Evolutionary conservation across 2,113 vertebrate species (phyloP), one percentile per base, ranked within the genome.

Genomic region (Entelurus aequoreus): DNA sequence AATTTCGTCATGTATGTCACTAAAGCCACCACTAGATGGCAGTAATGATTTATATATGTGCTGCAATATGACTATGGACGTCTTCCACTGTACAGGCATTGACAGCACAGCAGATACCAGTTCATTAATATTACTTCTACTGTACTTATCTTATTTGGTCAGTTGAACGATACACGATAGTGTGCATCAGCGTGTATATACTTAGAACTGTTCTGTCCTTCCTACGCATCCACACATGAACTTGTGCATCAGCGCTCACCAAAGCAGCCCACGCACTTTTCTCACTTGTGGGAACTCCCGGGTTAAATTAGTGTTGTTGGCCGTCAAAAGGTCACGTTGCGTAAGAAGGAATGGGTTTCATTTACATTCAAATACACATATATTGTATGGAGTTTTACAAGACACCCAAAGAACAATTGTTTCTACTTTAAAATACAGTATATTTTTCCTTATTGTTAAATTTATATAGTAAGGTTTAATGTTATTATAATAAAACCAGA

Each of bases 171-270:
- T 12, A 44, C n/a, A n/a, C n/a, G 19, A 35, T 52, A 12, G 5
- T 54, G 52, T 37, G 52, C 53, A 9, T 15, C 35, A 54, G 53
- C 15, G 53, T 8, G 10, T 80, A 75, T 80, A 75, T 68, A 69
- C 76, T 75, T 75, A 75, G 72, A 76, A 64, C 1, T 62, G 56
- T 80, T 68, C 68, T 46, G 72, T 42, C 16, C 67, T 79, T 71
- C 85, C 88, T 77, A 86, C 86, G 65, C 72, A 79, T 83, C 70
- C 82, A 81, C 81, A 67, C 76, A 82, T 84, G 85, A 86, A 84
- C 85, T 78, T 58, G 74, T 68, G 75, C 68, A 86, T 83, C 84
- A 83, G 75, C 60, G 78, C 83, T 78, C 71, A 60, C 47, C 65
- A 62, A 62, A 73, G 60, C 80, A 66, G 68, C 86, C 86, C 86